Evolutionary conservation across 1,140 invertebrate genomes (phyloP).

Genomic region (Helicoverpa armigera): DNA sequence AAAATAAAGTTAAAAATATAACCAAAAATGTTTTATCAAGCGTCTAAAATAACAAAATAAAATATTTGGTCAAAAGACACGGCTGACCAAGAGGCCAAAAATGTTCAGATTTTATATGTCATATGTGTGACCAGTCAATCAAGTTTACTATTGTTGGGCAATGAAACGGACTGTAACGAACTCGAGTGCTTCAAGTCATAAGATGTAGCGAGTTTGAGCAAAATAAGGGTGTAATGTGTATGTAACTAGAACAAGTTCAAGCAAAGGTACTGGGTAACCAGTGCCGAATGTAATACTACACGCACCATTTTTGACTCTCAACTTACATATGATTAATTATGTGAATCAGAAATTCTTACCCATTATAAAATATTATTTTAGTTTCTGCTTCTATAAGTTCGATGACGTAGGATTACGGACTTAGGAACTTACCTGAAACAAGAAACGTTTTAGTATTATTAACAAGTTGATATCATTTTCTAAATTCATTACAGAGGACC

Average conservation of each 20-base stretch:
- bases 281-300: too few species aligned
- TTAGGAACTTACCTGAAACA: conserved; percentile 19
- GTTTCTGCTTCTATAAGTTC: too few species aligned
- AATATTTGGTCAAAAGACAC: neutral
- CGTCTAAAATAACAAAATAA: neutral
- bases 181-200: neutral
- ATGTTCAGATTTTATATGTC: conserved; percentile 3
- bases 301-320: too few species aligned
- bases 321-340: too few species aligned
- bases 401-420: neutral
- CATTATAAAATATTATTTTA: too few species aligned
- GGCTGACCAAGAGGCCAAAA: neutral
- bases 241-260: too few species aligned
- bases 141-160: conserved; percentile 35
- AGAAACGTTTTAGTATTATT: neutral
- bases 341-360: too few species aligned
- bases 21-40: neutral
- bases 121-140: neutral
- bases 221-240: too few species aligned
- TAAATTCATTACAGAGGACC: too few species aligned
- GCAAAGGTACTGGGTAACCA: too few species aligned
- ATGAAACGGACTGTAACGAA: conserved; percentile 16
- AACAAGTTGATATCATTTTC: too few species aligned
- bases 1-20: neutral
- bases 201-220: neutral